A percentile compares a stretch with the other conserved stretches of the same genome.
Conservation (phyloP, 2,797 vertebrate genomes). For the Eulemur mongoz region DNA sequence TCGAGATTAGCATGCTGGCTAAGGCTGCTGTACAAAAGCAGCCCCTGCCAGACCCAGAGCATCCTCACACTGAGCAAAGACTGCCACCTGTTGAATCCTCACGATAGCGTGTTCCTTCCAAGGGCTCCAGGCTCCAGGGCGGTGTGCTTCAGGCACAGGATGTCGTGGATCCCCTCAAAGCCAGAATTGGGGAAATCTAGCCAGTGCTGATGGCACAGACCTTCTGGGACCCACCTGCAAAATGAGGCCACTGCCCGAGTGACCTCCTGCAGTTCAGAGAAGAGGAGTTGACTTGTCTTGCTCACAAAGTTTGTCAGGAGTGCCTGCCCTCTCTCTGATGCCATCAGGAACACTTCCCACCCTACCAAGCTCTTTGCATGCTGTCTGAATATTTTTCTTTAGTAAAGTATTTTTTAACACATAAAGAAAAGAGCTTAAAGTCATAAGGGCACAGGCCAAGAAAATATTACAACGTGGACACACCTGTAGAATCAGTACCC, state of each 20-base stretch:
- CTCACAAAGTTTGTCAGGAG: neutral
- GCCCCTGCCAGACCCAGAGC: accelerated
- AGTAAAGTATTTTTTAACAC: neutral
- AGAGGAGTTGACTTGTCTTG: neutral
- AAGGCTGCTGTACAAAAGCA: accelerated
- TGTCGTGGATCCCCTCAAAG: accelerated
- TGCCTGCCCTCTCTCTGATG: no score
- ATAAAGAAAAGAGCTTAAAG: neutral
- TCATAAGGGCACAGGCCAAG: accelerated
- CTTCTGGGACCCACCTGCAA: neutral
- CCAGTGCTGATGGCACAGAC: accelerated
- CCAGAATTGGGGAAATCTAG: neutral
- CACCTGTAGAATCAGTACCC: neutral
- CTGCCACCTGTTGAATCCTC: constrained; percentile 78
- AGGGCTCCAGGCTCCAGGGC: neutral
- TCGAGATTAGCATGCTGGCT: neutral
- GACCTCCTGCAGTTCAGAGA: neutral
- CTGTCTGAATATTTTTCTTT: neutral
- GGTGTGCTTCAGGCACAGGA: accelerated
- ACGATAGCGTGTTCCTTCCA: neutral
- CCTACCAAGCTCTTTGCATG: neutral
- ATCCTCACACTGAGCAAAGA: constrained; percentile 60
- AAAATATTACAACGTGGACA: neutral
- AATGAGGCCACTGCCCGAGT: neutral
- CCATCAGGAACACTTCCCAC: accelerated